Conservation (phyloP, 2,797 vertebrate species). For the Coregonus ussuriensis region DNA sequence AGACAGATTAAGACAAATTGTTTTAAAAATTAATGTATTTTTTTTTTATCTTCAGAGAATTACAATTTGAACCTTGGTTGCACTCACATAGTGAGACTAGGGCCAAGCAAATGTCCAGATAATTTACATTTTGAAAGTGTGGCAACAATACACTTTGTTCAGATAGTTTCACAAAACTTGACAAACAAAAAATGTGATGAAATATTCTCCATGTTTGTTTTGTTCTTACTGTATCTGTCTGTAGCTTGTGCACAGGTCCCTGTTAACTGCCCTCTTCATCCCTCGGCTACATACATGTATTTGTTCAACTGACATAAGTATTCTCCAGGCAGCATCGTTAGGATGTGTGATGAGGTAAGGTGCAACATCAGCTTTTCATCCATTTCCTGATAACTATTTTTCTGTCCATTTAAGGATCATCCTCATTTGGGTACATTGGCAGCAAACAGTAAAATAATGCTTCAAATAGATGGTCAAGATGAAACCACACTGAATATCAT, state of each 20-base stretch:
- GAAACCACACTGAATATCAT: background rate
- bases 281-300: background rate
- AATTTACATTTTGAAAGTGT: background rate
- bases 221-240: background rate
- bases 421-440: constrained; percentile 17
- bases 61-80: constrained; percentile 18
- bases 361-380: constrained; percentile 8
- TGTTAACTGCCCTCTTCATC: background rate
- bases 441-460: background rate
- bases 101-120: constrained; percentile 21
- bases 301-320: background rate
- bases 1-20: background rate
- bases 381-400: constrained; percentile 9
- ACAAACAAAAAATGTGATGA: background rate
- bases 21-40: constrained; percentile 4
- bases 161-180: background rate
- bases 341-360: background rate
- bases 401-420: constrained; percentile 9
- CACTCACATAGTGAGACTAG: constrained; percentile 63
- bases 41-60: constrained; percentile 51
- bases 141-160: background rate
- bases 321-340: constrained; percentile 1
- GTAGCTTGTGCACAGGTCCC: constrained; percentile 1
- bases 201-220: background rate
- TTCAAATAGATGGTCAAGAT: constrained; percentile 7